Evolutionary conservation across 2,888 invertebrate species (phyloP), one percentile per base, ranked within the genome.

Genomic region (Adineta ricciae): DNA sequence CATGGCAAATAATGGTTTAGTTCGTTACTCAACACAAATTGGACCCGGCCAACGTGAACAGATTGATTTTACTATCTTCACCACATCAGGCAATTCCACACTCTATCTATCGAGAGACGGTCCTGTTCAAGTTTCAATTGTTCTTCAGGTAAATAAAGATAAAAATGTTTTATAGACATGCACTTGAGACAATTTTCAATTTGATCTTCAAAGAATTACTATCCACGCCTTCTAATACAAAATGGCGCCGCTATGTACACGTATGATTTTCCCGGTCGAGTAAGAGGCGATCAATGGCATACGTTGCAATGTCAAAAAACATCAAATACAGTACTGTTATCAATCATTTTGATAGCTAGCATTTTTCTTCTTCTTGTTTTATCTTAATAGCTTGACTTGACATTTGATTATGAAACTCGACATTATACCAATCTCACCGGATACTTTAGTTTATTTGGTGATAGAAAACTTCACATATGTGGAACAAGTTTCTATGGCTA

Each of bases 361-460:
- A 78, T 41, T 78, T 41, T 78, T 78, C 41, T 41, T 41, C 41
- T 24, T 78, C 32, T 78, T n/a, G 9, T 41, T 78, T 78, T 78
- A 38, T 78, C 24, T 41, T 78, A 41, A 78, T 78, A 78, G 78
- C 41, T 78, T 38, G 41, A 78, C 32, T n/a, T 78, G 41, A 78
- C 78, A 24, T 41, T 78, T 78, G 78, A 78, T 78, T 78, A 78
- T 78, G 41, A 78, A 78, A 78, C 24, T 41, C 38, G 41, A 78
- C 41, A 41, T 78, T 78, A 78, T n/a, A 41, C 41, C 9, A 78
- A 78, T 78, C 8, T 78, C 11, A 41, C 78, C 7, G 41, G 41
- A 9, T 78, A 78, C 41, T 78, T 78, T n/a, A 78, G 78, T 78
- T 78, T 78, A 41, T 78, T 78, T 38, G 78, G 78, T 41, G 78